Conservation (phyloP, 1,140 invertebrate genomes). For the Brachionus angularis region DNA sequence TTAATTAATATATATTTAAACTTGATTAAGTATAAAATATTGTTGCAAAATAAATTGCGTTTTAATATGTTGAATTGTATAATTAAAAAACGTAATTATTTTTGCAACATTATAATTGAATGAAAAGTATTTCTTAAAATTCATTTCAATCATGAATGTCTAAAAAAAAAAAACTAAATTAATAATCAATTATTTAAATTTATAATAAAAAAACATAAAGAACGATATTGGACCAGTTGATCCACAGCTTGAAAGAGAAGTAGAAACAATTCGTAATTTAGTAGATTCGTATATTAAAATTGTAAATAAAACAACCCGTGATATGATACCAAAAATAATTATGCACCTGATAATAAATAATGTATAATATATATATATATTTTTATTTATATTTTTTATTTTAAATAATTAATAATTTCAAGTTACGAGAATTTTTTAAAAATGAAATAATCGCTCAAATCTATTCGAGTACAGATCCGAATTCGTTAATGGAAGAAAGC, state of each 20-base stretch:
- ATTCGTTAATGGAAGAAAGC: conserved; percentile 97
- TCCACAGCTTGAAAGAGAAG: conserved; percentile 92
- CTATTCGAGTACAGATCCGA: conserved; percentile 54
- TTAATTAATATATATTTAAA: too few species aligned
- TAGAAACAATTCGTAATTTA: conserved; percentile 96
- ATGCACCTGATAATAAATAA: conserved; percentile 88
- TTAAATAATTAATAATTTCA: background rate
- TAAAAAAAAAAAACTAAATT: background rate
- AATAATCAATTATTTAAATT: background rate
- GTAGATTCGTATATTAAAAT: conserved; percentile 99
- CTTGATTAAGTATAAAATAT: too few species aligned
- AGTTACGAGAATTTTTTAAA: conserved; percentile 25
- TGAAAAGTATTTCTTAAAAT: too few species aligned
- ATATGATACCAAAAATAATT: conserved; percentile 95
- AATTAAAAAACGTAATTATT: too few species aligned
- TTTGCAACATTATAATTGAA: too few species aligned
- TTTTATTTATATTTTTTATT: background rate
- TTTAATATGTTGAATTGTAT: too few species aligned
- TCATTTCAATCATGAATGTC: too few species aligned
- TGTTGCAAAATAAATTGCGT: too few species aligned
- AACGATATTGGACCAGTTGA: conserved; percentile 74
- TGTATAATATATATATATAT: background rate
- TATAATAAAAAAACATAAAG: background rate
- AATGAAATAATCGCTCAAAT: conserved; percentile 36
- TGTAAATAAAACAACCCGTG: conserved; percentile 96